Conservation (phyloP, 2,113 vertebrate species). For the Papio anubis region DNA sequence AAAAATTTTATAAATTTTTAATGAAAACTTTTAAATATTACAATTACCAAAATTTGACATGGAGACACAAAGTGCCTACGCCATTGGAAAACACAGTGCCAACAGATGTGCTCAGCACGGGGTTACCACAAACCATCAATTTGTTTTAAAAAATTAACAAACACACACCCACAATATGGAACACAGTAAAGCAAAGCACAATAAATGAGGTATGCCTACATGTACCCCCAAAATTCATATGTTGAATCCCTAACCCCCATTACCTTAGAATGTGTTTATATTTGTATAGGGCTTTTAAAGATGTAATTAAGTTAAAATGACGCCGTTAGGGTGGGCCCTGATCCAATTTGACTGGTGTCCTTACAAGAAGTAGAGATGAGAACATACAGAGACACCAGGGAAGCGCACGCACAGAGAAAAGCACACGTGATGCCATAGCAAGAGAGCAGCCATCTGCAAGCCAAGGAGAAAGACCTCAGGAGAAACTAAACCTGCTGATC, state of each 20-base stretch:
- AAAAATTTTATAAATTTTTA: background rate
- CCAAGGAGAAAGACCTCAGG: background rate
- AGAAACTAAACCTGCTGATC: background rate
- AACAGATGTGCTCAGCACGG: background rate
- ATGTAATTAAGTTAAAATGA: background rate
- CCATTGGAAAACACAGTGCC: background rate
- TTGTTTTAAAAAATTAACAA: background rate
- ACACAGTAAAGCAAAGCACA: background rate
- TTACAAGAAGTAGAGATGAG: background rate
- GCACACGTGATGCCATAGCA: background rate
- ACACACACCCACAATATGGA: background rate
- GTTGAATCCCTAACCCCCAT: background rate
- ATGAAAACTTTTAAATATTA: background rate
- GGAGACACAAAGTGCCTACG: background rate
- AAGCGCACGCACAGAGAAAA: background rate
- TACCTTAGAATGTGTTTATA: background rate
- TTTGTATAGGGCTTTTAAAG: background rate
- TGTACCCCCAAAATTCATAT: background rate
- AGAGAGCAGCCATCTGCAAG: background rate
- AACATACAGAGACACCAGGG: background rate
- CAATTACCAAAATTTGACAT: background rate
- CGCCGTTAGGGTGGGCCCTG: background rate
- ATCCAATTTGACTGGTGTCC: background rate
- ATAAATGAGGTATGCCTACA: background rate
- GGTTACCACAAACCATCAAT: background rate